These are phyloP conservation scores for Colaptes auratus DNA, from an alignment of 2,113 vertebrate species.

Conservation along the genomic window DNA sequence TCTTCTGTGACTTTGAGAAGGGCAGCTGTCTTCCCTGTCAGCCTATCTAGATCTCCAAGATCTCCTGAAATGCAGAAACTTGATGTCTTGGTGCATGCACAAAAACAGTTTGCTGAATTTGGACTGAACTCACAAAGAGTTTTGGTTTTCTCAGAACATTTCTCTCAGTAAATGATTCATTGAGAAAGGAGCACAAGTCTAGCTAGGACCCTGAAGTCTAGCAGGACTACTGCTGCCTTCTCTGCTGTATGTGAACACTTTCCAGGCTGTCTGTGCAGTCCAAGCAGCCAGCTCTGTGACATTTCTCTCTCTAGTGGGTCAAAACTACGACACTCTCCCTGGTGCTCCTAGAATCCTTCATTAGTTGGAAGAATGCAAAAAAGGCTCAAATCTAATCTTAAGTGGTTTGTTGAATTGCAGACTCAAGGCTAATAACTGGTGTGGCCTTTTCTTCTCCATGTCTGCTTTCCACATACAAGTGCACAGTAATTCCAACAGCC, in stretches of 20 bases:
- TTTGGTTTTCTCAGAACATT: background rate
- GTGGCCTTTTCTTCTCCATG: background rate
- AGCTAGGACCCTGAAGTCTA: background rate
- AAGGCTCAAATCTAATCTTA: background rate
- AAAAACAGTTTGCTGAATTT: background rate
- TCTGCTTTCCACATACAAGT: background rate
- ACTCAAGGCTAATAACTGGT: background rate
- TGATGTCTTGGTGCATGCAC: background rate
- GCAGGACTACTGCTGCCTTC: background rate
- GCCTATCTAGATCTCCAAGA: background rate
- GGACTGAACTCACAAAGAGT: background rate
- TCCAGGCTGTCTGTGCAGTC: background rate
- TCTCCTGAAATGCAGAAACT: background rate
- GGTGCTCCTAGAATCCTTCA: background rate
- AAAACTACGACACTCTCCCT: background rate
- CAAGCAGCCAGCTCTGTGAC: background rate
- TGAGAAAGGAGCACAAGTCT: background rate
- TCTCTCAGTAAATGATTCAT: background rate
- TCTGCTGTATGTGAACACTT: background rate
- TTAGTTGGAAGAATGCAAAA: background rate
- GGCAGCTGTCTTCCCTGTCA: background rate
- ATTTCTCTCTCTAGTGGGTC: background rate
- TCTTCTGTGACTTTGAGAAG: background rate
- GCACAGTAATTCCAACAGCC: background rate
- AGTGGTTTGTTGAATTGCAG: background rate